phyloP scores from a whole-genome alignment of 2,113 vertebrate species.

The Laterallus jamaicensis region DNA sequence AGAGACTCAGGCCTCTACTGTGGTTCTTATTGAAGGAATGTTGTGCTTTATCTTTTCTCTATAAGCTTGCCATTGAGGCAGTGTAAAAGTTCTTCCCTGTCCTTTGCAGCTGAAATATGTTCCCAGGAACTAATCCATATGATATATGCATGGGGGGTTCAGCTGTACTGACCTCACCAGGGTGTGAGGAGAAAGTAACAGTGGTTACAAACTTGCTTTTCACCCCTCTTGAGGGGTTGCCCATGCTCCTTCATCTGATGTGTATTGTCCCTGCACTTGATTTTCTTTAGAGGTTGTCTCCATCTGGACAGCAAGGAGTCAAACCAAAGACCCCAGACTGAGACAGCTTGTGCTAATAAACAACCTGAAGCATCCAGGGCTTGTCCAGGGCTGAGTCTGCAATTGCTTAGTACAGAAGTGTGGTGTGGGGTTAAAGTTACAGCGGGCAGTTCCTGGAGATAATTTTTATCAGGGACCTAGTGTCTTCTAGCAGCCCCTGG shows the following conservation, averaged over 20 bases:
- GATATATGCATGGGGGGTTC: rapidly evolving
- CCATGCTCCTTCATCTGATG: neutral
- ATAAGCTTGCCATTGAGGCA: neutral
- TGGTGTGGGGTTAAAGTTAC: neutral
- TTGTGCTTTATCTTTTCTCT: neutral
- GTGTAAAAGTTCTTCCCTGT: neutral
- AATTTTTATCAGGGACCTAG: neutral
- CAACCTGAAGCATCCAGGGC: neutral
- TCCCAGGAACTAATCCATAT: neutral
- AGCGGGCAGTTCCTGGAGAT: neutral
- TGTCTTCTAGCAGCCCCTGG: neutral
- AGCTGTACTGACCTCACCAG: neutral
- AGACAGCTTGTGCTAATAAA: neutral
- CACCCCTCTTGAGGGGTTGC: neutral
- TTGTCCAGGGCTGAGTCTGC: neutral
- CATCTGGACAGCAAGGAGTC: neutral
- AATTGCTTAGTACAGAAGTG: neutral
- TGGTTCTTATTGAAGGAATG: neutral
- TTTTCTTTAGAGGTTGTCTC: neutral
- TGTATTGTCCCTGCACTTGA: neutral
- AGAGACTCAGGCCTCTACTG: neutral
- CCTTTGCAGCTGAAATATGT: neutral
- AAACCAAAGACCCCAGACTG: neutral
- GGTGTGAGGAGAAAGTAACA: neutral
- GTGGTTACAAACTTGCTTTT: neutral